Conservation (phyloP, 2,113 vertebrate genomes). For the Antidorcas marsupialis region DNA sequence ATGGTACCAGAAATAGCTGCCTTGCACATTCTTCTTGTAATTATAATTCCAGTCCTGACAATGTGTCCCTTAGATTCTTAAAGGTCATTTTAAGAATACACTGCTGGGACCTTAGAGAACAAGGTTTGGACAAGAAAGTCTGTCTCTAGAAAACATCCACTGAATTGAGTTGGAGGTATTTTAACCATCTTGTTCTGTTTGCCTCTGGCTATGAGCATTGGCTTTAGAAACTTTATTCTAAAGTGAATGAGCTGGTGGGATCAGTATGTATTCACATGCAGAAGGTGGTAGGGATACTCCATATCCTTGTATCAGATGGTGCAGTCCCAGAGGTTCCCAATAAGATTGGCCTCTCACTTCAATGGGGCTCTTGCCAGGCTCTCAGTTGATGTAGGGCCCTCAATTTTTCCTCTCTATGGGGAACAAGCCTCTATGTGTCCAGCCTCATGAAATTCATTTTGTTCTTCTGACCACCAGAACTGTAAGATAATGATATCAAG, state of each 20-base stretch:
- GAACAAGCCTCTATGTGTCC: not conserved
- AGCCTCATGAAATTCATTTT: not conserved
- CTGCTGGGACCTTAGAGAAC: not conserved
- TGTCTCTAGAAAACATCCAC: not conserved
- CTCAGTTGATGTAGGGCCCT: not conserved
- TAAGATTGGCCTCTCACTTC: not conserved
- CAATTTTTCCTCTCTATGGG: not conserved
- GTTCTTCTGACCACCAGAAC: not conserved
- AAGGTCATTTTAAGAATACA: not conserved
- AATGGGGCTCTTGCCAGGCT: too few species aligned
- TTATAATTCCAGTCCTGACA: conserved; percentile 7
- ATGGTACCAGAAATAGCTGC: not conserved
- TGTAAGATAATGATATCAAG: not conserved
- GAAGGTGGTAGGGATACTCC: not conserved
- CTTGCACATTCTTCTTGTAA: conserved; percentile 16
- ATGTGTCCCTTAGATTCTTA: not conserved
- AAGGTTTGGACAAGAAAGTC: not conserved
- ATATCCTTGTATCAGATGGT: not conserved
- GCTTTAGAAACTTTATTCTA: not conserved
- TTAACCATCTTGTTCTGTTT: not conserved
- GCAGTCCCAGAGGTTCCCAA: not conserved
- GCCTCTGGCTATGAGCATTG: not conserved
- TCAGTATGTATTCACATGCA: not conserved
- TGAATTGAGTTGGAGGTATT: not conserved
- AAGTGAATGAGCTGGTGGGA: not conserved